A percentile compares a stretch with the other conserved stretches of the same genome.
These are phyloP conservation scores for Volucella zonaria DNA, from an alignment of 2,888 invertebrate genomes.

Conservation along the genomic window DNA sequence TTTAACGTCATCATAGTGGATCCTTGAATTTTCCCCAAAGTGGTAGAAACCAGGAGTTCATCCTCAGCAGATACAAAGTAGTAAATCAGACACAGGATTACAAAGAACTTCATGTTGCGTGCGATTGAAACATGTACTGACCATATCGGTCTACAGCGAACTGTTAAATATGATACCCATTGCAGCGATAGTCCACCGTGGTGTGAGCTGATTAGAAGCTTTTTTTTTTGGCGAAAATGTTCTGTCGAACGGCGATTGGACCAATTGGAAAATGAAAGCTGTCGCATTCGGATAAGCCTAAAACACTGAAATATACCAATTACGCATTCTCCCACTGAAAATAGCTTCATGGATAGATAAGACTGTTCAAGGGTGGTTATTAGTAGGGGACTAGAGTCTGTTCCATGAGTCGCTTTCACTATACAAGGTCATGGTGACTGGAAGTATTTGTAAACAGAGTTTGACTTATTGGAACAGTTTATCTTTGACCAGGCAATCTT, in stretches of 20 bases:
- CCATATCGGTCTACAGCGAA: background rate
- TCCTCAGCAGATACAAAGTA: slow-evolving; percentile 1
- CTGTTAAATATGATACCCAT: slow-evolving; percentile 25
- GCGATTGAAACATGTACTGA: slow-evolving; percentile 14
- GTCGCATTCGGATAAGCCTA: slow-evolving; percentile 8
- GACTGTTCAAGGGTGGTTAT: too few relatives aligned
- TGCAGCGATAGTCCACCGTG: background rate
- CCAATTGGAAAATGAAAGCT: background rate
- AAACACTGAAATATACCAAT: too few relatives aligned
- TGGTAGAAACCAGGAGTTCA: slow-evolving; percentile 63
- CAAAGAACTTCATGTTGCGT: slow-evolving; percentile 19
- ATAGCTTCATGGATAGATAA: too few relatives aligned
- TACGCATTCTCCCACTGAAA: too few relatives aligned
- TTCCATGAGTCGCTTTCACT: too few relatives aligned
- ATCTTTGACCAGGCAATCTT: too few relatives aligned
- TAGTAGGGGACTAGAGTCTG: too few relatives aligned
- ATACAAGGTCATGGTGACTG: too few relatives aligned
- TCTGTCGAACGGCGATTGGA: background rate
- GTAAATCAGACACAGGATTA: background rate
- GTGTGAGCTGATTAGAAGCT: background rate
- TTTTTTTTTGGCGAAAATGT: slow-evolving; percentile 3
- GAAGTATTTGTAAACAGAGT: too few relatives aligned
- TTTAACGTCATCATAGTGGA: slow-evolving; percentile 81
- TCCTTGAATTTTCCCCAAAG: slow-evolving; percentile 82
- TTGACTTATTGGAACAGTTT: too few relatives aligned